Percentiles rank a stretch among this genome's conserved stretches.
phyloP scores from a whole-genome alignment of 1,140 invertebrate species.

The Eubasilissa regina region DNA sequence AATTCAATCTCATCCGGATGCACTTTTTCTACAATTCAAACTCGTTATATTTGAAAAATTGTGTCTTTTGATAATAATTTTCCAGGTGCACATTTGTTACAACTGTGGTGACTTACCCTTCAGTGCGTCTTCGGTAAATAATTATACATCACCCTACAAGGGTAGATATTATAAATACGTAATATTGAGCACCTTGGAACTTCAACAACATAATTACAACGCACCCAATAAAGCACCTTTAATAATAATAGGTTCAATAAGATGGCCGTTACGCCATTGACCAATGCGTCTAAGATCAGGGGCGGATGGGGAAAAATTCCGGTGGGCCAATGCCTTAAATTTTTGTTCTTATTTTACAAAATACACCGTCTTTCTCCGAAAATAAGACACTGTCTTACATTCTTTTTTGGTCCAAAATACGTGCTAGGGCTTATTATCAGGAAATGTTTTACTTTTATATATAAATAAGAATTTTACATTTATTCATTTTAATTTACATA shows the following conservation, averaged over 20 bases:
- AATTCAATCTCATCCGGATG: constrained; percentile 23
- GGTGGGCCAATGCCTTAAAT: not conserved
- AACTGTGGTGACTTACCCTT: no score
- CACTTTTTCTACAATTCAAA: not conserved
- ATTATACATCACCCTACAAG: no score
- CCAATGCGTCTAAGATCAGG: constrained; percentile 2
- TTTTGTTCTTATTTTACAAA: not conserved
- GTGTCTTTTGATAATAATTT: constrained; percentile 13
- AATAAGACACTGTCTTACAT: no score
- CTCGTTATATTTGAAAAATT: constrained; percentile 7
- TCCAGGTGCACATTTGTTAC: not conserved
- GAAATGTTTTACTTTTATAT: no score
- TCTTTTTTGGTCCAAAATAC: no score
- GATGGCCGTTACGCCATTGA: not conserved
- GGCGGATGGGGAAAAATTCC: not conserved
- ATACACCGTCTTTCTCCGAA: no score
- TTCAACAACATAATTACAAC: not conserved
- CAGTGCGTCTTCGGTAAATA: no score
- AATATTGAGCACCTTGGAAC: no score
- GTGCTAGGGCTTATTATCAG: no score
- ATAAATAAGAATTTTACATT: no score
- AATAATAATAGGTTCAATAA: constrained; percentile 18
- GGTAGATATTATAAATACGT: no score
- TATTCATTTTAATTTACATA: no score
- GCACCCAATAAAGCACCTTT: constrained; percentile 6